Conservation (phyloP, 2,797 vertebrate species). For the Megaceryle alcyon region DNA sequence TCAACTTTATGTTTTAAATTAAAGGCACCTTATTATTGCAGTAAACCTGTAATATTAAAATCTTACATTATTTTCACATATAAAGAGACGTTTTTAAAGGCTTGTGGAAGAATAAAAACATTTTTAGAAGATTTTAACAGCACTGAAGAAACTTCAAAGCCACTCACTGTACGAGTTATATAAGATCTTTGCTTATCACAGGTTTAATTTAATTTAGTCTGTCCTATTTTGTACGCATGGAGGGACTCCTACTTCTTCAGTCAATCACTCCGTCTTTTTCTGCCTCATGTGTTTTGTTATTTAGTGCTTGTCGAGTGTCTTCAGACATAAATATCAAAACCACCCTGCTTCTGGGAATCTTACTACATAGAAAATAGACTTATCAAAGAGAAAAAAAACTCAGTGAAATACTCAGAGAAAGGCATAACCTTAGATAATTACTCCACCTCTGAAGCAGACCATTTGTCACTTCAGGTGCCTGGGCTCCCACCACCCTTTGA, state of each 20-base stretch:
- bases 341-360: not conserved
- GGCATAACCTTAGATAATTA: not conserved
- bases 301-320: conserved; percentile 22
- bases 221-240: conserved; percentile 42
- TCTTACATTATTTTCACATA: not conserved
- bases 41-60: conserved; percentile 12
- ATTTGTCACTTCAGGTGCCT: not conserved
- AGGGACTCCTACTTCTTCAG: conserved; percentile 49
- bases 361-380: conserved; percentile 8
- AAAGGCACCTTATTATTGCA: not conserved
- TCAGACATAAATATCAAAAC: conserved; percentile 49
- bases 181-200: conserved; percentile 50
- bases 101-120: not conserved
- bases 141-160: not conserved
- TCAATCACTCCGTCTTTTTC: conserved; percentile 59
- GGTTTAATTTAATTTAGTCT: conserved; percentile 52
- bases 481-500: not conserved
- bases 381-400: conserved; percentile 23
- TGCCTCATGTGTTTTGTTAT: conserved; percentile 5
- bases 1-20: conserved; percentile 29
- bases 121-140: conserved; percentile 29
- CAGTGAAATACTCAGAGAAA: not conserved
- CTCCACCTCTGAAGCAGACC: not conserved
- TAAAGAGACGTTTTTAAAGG: conserved; percentile 28
- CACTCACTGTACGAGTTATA: not conserved